Evolutionary conservation across 2,113 vertebrate species (phyloP).

Genomic region (Herpetotheres cachinnans): DNA sequence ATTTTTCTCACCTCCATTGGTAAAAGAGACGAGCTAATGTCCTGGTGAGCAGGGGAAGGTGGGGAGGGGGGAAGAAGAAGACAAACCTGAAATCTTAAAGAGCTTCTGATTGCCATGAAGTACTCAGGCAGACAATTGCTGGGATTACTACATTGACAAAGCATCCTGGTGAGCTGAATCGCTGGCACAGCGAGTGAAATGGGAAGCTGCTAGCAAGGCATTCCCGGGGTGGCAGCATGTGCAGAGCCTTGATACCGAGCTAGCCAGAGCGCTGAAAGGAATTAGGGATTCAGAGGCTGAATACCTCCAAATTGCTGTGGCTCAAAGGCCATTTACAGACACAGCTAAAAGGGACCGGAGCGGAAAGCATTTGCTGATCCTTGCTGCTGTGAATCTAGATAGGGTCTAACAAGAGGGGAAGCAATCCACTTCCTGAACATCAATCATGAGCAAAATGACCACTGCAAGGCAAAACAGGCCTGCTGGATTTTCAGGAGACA

Average conservation of each 20-base stretch:
- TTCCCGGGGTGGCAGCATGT: slow-evolving; percentile 57
- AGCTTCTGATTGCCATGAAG: slow-evolving; percentile 59
- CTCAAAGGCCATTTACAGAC: slow-evolving; percentile 59
- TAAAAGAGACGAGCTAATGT: slow-evolving; percentile 17
- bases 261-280: slow-evolving; percentile 25
- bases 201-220: slow-evolving; percentile 65
- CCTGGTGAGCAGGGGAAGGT: background rate
- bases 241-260: slow-evolving; percentile 31
- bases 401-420: slow-evolving; percentile 53
- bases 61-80: slow-evolving; percentile 27
- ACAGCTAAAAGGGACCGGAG: background rate
- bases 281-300: slow-evolving; percentile 60
- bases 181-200: slow-evolving; percentile 35
- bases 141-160: slow-evolving; percentile 60
- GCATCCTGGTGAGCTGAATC: slow-evolving; percentile 63
- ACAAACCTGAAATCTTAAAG: slow-evolving; percentile 57
- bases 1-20: background rate
- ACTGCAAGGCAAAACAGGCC: slow-evolving; percentile 4
- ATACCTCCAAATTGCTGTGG: slow-evolving; percentile 44
- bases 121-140: slow-evolving; percentile 44
- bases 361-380: slow-evolving; percentile 55
- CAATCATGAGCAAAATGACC: slow-evolving; percentile 54
- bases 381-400: slow-evolving; percentile 52
- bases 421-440: slow-evolving; percentile 65
- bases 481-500: background rate